phyloP scores from a whole-genome alignment of 1,140 invertebrate species.

The Trichogramma pretiosum region DNA sequence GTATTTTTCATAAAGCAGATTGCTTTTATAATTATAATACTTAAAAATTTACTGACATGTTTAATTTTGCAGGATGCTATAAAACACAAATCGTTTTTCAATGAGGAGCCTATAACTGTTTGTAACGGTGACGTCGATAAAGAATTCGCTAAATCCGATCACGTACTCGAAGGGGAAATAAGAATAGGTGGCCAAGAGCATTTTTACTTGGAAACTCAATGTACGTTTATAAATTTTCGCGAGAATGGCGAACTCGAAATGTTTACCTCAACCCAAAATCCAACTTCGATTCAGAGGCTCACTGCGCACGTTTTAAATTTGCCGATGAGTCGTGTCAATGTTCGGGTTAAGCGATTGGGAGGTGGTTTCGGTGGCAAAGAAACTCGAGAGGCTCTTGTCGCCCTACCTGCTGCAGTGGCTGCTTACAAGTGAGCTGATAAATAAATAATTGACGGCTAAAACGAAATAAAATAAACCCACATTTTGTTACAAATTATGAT shows the following conservation, averaged over 20 bases:
- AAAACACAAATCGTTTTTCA: conserved; percentile 56
- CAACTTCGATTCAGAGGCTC: conserved; percentile 64
- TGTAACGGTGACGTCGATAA: conserved; percentile 58
- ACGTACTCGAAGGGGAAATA: conserved; percentile 62
- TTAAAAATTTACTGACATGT: not conserved
- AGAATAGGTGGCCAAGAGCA: conserved; percentile 87
- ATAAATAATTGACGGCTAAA: too few species aligned
- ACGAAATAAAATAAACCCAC: too few species aligned
- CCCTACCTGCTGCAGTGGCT: conserved; percentile 59
- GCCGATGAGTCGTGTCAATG: conserved; percentile 65
- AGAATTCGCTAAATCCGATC: conserved; percentile 54
- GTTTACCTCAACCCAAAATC: conserved; percentile 73
- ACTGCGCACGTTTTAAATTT: conserved; percentile 64
- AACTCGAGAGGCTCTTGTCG: conserved; percentile 55
- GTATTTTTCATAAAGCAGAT: conserved; percentile 27
- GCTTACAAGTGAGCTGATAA: conserved; percentile 48
- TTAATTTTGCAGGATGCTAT: conserved; percentile 57
- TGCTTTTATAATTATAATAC: not conserved
- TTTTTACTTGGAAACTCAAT: conserved; percentile 88
- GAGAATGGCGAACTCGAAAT: conserved; percentile 81
- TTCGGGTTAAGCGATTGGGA: conserved; percentile 76
- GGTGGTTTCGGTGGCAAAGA: conserved; percentile 97
- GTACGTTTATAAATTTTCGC: conserved; percentile 64
- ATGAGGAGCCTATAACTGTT: conserved; percentile 44
- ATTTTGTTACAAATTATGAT: not conserved